A percentile compares a stretch with the other conserved stretches of the same genome.
Evolutionary conservation across 2,888 invertebrate species (phyloP).

Genomic region (Hypena proboscidalis): DNA sequence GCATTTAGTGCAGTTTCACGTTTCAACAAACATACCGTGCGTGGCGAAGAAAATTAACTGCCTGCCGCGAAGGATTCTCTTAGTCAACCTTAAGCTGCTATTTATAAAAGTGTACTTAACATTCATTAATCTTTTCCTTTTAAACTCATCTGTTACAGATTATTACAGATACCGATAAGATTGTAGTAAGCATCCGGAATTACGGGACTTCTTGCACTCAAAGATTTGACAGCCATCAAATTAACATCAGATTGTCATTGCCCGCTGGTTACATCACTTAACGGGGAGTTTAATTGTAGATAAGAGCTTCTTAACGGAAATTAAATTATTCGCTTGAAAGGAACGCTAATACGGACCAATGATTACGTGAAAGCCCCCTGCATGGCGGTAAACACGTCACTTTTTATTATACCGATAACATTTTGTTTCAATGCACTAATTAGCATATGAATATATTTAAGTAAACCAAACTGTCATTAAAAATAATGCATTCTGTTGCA

Average conservation of each 20-base stretch:
- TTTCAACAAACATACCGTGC: constrained; percentile 46
- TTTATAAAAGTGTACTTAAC: constrained; percentile 23
- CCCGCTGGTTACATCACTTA: constrained; percentile 65
- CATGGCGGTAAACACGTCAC: constrained; percentile 20
- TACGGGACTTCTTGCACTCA: constrained; percentile 50
- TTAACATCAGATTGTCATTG: constrained; percentile 72
- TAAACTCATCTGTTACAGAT: constrained; percentile 27
- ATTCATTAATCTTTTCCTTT: constrained; percentile 28
- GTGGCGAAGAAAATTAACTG: constrained; percentile 44
- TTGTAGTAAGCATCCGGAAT: constrained; percentile 37
- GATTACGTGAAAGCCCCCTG: constrained; percentile 46
- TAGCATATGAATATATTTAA: background rate
- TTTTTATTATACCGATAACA: constrained; percentile 6
- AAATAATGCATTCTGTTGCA: constrained; percentile 28
- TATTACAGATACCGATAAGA: constrained; percentile 46
- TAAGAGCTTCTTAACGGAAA: constrained; percentile 69
- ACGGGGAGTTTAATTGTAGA: constrained; percentile 60
- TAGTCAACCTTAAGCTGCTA: constrained; percentile 16
- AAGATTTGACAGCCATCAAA: constrained; percentile 68
- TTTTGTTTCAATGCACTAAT: background rate
- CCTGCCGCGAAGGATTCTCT: constrained; percentile 18
- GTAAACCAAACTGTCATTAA: constrained; percentile 13
- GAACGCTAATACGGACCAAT: constrained; percentile 41
- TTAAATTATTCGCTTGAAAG: constrained; percentile 60
- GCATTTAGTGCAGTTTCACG: constrained; percentile 43